Conservation (phyloP, 2,888 invertebrate species). For the Rhimphoctona megacephalus region DNA sequence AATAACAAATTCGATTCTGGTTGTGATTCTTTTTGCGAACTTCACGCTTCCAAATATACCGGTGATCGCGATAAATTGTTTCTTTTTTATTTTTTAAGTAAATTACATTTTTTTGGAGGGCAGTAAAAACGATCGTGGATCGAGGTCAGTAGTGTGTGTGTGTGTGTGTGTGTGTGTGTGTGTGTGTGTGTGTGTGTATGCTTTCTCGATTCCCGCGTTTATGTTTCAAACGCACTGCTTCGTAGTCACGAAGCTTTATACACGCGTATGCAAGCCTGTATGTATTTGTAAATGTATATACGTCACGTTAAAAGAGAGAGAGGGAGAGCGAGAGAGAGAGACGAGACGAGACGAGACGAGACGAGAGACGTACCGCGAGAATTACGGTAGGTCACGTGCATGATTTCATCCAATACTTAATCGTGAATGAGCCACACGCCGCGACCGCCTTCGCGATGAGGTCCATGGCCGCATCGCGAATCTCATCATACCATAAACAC, state of each 20-base stretch:
- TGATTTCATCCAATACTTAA: constrained; percentile 79
- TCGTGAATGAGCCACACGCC: constrained; percentile 74
- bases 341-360: constrained; percentile 13
- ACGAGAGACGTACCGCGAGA: constrained; percentile 60
- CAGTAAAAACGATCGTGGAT: constrained; percentile 48
- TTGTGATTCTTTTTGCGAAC: neutral
- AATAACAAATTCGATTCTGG: neutral
- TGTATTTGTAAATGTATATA: constrained; percentile 6
- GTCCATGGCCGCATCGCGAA: constrained; percentile 60
- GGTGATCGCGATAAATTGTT: neutral
- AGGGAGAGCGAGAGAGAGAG: constrained; percentile 15
- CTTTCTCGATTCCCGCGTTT: constrained; percentile 75
- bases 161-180: neutral
- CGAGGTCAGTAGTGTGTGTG: constrained; percentile 62
- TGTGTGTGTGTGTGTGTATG: neutral
- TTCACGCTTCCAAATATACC: neutral
- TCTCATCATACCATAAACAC: constrained; percentile 28
- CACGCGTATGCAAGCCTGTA: constrained; percentile 21
- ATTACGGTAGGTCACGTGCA: constrained; percentile 81
- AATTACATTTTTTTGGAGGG: constrained; percentile 3
- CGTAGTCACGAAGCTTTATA: constrained; percentile 24
- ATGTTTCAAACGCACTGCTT: constrained; percentile 74
- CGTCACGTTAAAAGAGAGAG: constrained; percentile 45
- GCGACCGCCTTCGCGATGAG: constrained; percentile 54
- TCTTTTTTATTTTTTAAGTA: neutral